A percentile compares a stretch with the other conserved stretches of the same genome.
These are phyloP conservation scores for Elysia crispata DNA, from an alignment of 2,888 invertebrate genomes.

Conservation along the genomic window DNA sequence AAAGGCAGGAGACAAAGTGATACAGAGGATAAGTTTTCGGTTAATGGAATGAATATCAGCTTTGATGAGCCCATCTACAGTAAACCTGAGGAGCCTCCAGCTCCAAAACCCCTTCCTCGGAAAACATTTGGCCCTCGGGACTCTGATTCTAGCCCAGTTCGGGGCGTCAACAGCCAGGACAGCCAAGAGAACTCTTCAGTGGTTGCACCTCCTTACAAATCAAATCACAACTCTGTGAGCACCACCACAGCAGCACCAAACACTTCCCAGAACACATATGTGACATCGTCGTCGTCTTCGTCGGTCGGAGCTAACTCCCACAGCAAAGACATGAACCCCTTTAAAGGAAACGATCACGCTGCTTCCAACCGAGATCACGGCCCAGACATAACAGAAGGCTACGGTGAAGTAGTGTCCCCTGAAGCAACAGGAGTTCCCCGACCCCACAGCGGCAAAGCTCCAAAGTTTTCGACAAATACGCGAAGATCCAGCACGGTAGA, in stretches of 20 bases:
- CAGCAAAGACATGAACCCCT: neutral
- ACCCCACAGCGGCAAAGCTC: slow-evolving; percentile 49
- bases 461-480: slow-evolving; percentile 62
- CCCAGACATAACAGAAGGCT: neutral
- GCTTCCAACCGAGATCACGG: neutral
- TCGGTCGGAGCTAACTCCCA: neutral
- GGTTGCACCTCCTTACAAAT: too few species aligned
- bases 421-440: neutral
- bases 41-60: slow-evolving; percentile 65
- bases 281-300: neutral
- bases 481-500: slow-evolving; percentile 72
- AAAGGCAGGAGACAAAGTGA: slow-evolving; percentile 2
- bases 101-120: neutral
- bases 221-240: too few species aligned
- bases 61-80: slow-evolving; percentile 68
- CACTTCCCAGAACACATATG: neutral
- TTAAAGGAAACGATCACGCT: too few species aligned
- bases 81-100: slow-evolving; percentile 27
- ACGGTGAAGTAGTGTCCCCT: neutral
- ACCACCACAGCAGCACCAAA: slow-evolving; percentile 23
- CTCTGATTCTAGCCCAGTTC: neutral
- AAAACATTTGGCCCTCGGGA: neutral
- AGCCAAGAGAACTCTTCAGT: neutral
- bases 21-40: slow-evolving; percentile 48
- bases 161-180: neutral